Evolutionary conservation across 2,113 vertebrate species (phyloP), one percentile per base, ranked within the genome.

Genomic region (Coturnix japonica): DNA sequence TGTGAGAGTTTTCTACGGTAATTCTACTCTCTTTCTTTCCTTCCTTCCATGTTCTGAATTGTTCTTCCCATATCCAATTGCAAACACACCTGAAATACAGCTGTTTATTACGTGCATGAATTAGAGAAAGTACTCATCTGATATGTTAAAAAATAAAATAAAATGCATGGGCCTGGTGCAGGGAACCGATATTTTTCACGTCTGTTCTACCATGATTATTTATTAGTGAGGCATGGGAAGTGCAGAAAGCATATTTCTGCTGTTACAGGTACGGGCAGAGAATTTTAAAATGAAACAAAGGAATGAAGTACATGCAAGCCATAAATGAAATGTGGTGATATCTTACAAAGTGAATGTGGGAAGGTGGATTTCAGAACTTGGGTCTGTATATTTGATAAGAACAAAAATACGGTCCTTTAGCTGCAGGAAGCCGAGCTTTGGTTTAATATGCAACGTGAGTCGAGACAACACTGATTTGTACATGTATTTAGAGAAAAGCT

Each of bases 401-500:
- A 35, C 8, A 49, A 72, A 93, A 80, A 66, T 33, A 35, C 75
- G 17, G 71, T 91, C 35, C 57, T 92, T 87, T 54, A 85, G 49
- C 43, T 81, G 30, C 30, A 82, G 39, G 21, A 84, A 59, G 28
- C 26, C 53, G 63, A 78, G 69, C 47, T 70, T 92, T 70, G 51
- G 76, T 95, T 96, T 66, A 64, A 69, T 82, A 61, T 65, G 59
- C 67, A 78, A 92, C 3, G 2, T 61, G 46, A 89, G 22, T 81
- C 39, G 61, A 91, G 90, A 92, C 81, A 90, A 80, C 2, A 0
- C 22, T 81, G 74, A 59, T 96, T 95, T 87, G 75, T 76, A 92
- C 82, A 56, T 61, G 31, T 76, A 91, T 59, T 94, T 81, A 80
- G 91, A 59, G 85, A 96, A 93, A 65, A 87, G 73, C 75, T 23